These are phyloP conservation scores for Harpagifer antarcticus DNA, from an alignment of 2,797 vertebrate genomes.

Conservation along the genomic window DNA sequence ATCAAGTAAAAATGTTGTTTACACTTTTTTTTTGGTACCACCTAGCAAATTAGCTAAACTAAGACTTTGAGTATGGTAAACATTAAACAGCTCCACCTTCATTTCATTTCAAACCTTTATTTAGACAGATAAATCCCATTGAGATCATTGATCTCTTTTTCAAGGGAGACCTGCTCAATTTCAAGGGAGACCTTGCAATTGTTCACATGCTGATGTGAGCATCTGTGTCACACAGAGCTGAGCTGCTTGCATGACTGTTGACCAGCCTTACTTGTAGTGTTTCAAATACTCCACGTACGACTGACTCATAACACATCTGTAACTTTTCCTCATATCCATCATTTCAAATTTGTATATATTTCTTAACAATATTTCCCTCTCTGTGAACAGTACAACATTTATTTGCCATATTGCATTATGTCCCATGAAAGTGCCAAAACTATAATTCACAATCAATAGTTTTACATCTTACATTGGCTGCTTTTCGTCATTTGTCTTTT, in stretches of 20 bases:
- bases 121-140: too few species aligned
- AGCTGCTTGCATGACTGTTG: background rate
- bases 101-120: too few species aligned
- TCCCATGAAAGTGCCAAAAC: conserved; percentile 13
- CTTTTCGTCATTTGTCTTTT: conserved; percentile 46
- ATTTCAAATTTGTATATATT: background rate
- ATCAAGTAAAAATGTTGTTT: background rate
- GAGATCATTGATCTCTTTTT: too few species aligned
- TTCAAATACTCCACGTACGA: background rate
- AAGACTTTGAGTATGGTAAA: background rate
- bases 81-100: background rate
- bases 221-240: background rate
- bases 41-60: background rate
- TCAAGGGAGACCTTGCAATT: too few species aligned
- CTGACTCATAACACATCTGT: background rate
- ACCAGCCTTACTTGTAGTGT: background rate
- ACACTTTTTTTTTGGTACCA: background rate
- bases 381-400: background rate
- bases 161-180: too few species aligned
- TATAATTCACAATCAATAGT: conserved; percentile 19
- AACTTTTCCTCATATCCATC: conserved; percentile 2
- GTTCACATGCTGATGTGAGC: background rate
- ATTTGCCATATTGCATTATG: conserved; percentile 41
- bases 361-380: background rate
- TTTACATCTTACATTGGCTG: conserved; percentile 27